Evolutionary conservation across 2,888 invertebrate genomes (phyloP).

Genomic region (Lepidonotus clava): DNA sequence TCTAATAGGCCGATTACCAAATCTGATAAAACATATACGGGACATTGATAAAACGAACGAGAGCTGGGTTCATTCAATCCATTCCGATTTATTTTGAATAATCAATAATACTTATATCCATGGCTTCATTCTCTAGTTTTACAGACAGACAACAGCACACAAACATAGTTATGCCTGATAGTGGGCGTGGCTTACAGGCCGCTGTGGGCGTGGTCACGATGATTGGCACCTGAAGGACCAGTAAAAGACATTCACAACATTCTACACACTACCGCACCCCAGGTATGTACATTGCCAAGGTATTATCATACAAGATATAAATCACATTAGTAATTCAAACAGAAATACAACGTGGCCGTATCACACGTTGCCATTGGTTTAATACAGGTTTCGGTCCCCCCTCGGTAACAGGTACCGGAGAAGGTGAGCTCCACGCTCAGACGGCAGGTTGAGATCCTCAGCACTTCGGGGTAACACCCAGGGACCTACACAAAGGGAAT

Average conservation of each 20-base stretch:
- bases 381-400: too few species aligned
- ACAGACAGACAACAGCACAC: not conserved
- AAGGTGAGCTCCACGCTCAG: too few species aligned
- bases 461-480: not conserved
- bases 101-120: not conserved
- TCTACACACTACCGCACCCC: not conserved
- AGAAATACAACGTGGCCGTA: too few species aligned
- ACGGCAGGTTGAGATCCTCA: too few species aligned
- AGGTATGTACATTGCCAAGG: too few species aligned
- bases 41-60: too few species aligned
- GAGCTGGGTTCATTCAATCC: not conserved
- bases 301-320: too few species aligned
- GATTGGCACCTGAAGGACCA: not conserved
- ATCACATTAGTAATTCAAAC: too few species aligned
- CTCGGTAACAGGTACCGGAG: too few species aligned
- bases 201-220: not conserved
- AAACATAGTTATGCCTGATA: not conserved
- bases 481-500: not conserved
- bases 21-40: too few species aligned
- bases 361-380: too few species aligned
- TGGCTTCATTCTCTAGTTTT: not conserved
- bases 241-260: not conserved
- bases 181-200: not conserved
- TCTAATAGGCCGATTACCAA: too few species aligned
- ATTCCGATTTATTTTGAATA: not conserved